These are phyloP conservation scores for Procambarus virginalis DNA, from an alignment of 1,140 invertebrate genomes.

Conservation along the genomic window DNA sequence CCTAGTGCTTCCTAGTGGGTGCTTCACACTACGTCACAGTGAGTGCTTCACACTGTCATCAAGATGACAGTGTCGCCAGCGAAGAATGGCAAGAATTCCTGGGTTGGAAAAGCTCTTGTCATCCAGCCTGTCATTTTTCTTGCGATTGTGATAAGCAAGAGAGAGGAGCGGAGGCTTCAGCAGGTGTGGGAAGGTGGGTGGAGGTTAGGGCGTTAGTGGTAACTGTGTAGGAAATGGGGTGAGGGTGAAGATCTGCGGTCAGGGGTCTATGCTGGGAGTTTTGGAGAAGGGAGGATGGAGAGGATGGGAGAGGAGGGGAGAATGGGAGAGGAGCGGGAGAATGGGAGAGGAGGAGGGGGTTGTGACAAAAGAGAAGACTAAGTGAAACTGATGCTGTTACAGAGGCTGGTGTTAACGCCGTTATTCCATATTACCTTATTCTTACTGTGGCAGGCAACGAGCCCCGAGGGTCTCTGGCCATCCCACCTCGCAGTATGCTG, in stretches of 20 bases:
- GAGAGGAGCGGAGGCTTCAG: no score
- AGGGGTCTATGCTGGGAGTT: neutral
- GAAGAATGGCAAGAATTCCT: no score
- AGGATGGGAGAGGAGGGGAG: neutral
- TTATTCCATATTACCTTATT: slow-evolving; percentile 19
- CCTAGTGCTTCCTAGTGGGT: no score
- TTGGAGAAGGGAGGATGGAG: neutral
- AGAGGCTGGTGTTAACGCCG: neutral
- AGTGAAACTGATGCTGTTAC: slow-evolving; percentile 14
- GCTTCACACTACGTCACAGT: no score
- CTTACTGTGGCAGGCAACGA: no score
- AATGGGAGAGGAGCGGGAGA: neutral
- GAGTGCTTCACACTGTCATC: no score
- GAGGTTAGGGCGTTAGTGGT: neutral
- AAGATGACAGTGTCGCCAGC: no score
- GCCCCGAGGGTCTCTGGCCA: neutral
- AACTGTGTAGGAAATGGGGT: neutral
- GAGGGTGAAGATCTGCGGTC: neutral
- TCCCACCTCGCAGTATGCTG: neutral
- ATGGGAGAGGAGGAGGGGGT: neutral
- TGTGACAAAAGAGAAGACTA: slow-evolving; percentile 3
- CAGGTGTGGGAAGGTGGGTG: no score
- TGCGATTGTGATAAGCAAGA: no score
- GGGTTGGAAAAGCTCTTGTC: no score
- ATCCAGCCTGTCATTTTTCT: no score